phyloP scores from a whole-genome alignment of 2,113 vertebrate species.

The Taurulus bubalis region DNA sequence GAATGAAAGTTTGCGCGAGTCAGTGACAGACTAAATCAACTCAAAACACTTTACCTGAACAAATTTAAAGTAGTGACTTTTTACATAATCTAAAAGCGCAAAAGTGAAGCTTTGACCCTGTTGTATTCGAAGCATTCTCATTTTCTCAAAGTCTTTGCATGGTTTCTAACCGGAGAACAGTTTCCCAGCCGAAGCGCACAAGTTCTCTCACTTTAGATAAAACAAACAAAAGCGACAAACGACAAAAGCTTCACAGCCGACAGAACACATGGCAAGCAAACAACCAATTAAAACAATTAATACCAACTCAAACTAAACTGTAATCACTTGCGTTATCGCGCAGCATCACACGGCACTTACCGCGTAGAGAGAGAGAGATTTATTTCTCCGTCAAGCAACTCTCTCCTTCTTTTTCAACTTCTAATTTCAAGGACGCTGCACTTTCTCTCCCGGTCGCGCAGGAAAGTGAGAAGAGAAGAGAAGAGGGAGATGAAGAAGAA shows the following conservation, averaged over 20 bases:
- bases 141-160: neutral
- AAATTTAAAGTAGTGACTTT: neutral
- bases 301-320: slow-evolving; percentile 35
- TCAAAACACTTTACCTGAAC: neutral
- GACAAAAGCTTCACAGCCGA: neutral
- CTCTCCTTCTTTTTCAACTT: slow-evolving; percentile 50
- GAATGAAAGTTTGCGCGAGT: neutral
- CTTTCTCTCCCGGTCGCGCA: slow-evolving; percentile 50
- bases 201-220: slow-evolving; percentile 15
- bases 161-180: neutral
- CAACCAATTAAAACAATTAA: slow-evolving; percentile 57
- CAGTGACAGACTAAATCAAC: neutral
- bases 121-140: neutral
- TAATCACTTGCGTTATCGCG: slow-evolving; percentile 5
- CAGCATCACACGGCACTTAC: slow-evolving; percentile 55
- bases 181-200: neutral
- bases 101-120: neutral
- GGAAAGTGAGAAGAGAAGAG: neutral
- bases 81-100: neutral
- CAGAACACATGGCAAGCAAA: slow-evolving; percentile 38
- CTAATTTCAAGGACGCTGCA: slow-evolving; percentile 46
- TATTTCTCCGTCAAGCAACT: slow-evolving; percentile 16
- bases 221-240: neutral
- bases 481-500: neutral
- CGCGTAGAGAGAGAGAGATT: slow-evolving; percentile 30